phyloP scores from a whole-genome alignment of 2,888 invertebrate species.

The Chrysolina americana region DNA sequence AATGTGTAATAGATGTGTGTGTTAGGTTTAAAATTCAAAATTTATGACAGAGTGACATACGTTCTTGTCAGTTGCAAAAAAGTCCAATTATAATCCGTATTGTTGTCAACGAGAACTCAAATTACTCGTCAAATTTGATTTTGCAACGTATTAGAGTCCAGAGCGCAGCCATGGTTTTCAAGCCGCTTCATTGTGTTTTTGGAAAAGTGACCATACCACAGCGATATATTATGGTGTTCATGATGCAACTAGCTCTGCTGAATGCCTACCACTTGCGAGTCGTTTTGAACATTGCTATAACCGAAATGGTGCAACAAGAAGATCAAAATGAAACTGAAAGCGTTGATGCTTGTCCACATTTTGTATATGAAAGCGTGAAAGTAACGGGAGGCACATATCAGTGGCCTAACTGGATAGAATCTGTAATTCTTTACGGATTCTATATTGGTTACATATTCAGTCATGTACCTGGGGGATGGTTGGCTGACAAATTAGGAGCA shows the following conservation, averaged over 20 bases:
- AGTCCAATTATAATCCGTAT: too few relatives aligned
- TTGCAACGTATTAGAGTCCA: background rate
- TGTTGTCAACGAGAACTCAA: background rate
- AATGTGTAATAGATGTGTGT: too few relatives aligned
- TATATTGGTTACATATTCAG: conserved; percentile 89
- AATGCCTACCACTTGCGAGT: conserved; percentile 65
- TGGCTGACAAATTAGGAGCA: conserved; percentile 86
- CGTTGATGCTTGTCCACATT: conserved; percentile 40
- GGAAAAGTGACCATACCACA: conserved; percentile 50
- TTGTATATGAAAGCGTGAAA: conserved; percentile 26
- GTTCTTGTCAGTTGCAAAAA: too few relatives aligned
- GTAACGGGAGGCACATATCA: conserved; percentile 64
- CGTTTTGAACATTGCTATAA: conserved; percentile 66
- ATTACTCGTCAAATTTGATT: background rate
- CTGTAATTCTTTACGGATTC: conserved; percentile 84
- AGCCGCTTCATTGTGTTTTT: conserved; percentile 44
- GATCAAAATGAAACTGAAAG: conserved; percentile 25
- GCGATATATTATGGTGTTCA: conserved; percentile 74
- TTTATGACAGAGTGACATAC: too few relatives aligned
- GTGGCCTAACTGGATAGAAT: conserved; percentile 81
- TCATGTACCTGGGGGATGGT: conserved; percentile 84
- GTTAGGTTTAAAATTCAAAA: too few relatives aligned
- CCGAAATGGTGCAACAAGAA: conserved; percentile 62
- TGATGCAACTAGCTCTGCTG: conserved; percentile 65
- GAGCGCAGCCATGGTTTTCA: conserved; percentile 38